Evolutionary conservation across 2,113 vertebrate genomes (phyloP), one percentile per base, ranked within the genome.

Genomic region (Proteles cristata): DNA sequence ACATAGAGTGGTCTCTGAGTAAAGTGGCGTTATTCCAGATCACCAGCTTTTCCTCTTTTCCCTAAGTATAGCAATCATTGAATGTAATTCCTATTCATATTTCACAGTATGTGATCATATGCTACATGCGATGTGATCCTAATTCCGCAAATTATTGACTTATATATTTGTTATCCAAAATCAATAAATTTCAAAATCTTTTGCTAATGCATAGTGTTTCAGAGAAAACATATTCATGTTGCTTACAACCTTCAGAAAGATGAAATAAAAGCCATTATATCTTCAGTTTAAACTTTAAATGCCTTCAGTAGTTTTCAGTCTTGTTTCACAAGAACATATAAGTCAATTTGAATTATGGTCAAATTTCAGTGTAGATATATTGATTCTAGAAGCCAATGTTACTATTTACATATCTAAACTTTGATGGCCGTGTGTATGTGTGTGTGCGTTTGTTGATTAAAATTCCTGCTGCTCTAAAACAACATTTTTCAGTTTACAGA

Each of bases 131-230:
- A 73, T 53, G 1, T 61, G 63, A 55, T 43, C 48, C 31, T 19
- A 69, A 69, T 33, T 61, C 35, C 53, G 92, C 84, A 96, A 95
- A 83, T 88, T 93, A 93, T 76, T 81, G 65, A 71, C 50, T 95
- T 85, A 77, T 17, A 2, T 55, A 92, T 63, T 45, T 25, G 28
- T 48, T 33, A 91, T 4, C 45, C 66, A 81, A 95, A 97, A 98
- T 94, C 90, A 86, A 94, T 93, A 55, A 86, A 85, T 97, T 95
- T 97, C 76, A 96, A 95, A 96, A 96, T 96, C 88, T 96, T 95
- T 95, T 71, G 76, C 73, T 83, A 94, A 77, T 76, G 93, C 53
- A 9, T 58, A 17, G 65, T 94, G 88, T 96, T 98, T 96, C 28
- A 79, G 69, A 80, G 61, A 92, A 83, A 97, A 96, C 0, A 33